Conservation (phyloP, 2,888 invertebrate genomes). For the Leucophenga montana region DNA sequence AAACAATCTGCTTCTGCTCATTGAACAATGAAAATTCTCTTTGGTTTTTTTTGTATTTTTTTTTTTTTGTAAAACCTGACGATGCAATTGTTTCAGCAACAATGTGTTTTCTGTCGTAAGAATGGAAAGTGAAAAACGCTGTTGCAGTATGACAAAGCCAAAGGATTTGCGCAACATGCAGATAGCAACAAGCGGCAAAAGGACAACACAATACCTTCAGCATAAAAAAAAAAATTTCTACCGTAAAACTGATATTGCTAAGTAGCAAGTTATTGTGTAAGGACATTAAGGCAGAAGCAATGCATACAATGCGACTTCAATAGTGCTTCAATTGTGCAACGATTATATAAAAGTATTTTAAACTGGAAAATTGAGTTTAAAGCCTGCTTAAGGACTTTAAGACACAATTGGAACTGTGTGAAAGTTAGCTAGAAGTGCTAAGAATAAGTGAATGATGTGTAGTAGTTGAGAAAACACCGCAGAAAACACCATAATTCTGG, state of each 20-base stretch:
- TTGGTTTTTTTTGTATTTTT: not conserved
- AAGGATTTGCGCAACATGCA: conserved; percentile 45
- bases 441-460: too few species aligned
- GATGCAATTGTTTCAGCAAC: not conserved
- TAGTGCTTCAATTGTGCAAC: too few species aligned
- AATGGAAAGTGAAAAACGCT: not conserved
- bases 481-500: too few species aligned
- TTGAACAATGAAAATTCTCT: not conserved
- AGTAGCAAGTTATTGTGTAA: too few species aligned
- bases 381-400: too few species aligned
- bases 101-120: not conserved
- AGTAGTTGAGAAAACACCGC: too few species aligned
- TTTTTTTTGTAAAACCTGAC: not conserved
- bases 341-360: too few species aligned
- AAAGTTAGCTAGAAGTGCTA: not conserved
- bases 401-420: not conserved
- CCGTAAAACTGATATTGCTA: too few species aligned
- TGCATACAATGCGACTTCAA: too few species aligned
- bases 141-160: conserved; percentile 30
- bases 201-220: not conserved
- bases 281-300: too few species aligned
- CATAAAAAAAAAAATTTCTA: not conserved
- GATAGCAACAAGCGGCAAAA: conserved; percentile 6
- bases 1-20: too few species aligned
- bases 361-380: too few species aligned